phyloP scores from a whole-genome alignment of 2,797 vertebrate species.

The Typhlichthys eigenmanni region DNA sequence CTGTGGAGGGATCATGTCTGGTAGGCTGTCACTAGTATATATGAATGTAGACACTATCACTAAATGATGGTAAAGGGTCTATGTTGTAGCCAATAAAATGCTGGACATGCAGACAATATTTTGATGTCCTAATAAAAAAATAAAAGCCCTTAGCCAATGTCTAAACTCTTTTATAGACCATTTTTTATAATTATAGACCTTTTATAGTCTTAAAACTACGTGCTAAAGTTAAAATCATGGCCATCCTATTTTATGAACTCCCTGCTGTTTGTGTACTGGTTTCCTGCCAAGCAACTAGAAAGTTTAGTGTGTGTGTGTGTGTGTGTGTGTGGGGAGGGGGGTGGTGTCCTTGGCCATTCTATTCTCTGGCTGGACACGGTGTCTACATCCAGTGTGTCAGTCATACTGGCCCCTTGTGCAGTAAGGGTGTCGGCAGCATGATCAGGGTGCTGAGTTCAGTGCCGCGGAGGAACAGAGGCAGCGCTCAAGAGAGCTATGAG shows the following conservation, averaged over 20 bases:
- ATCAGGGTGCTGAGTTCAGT: slow-evolving; percentile 33
- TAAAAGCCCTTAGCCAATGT: not conserved
- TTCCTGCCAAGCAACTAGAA: not conserved
- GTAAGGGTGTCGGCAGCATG: slow-evolving; percentile 15
- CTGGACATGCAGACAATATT: not conserved
- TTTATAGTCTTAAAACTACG: not conserved
- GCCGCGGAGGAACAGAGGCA: slow-evolving; percentile 28
- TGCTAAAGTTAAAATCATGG: not conserved
- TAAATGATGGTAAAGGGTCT: slow-evolving; percentile 9
- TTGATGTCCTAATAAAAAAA: not conserved
- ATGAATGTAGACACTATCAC: slow-evolving; percentile 7
- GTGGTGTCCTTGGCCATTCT: not conserved
- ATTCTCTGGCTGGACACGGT: slow-evolving; percentile 16
- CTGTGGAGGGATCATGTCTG: slow-evolving; percentile 31
- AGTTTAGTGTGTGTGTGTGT: not conserved
- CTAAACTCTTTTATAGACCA: too few relatives aligned
- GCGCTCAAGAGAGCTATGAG: slow-evolving; percentile 33
- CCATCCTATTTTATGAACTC: slow-evolving; percentile 3
- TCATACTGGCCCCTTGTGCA: slow-evolving; percentile 15
- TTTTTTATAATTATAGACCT: too few relatives aligned
- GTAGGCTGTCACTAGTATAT: slow-evolving; percentile 32
- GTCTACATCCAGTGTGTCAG: slow-evolving; percentile 8
- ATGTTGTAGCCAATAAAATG: slow-evolving; percentile 4
- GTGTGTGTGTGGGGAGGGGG: not conserved
- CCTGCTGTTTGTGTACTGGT: slow-evolving; percentile 2